Evolutionary conservation across 2,113 vertebrate species (phyloP).

Genomic region (Empidonax alnorum): DNA sequence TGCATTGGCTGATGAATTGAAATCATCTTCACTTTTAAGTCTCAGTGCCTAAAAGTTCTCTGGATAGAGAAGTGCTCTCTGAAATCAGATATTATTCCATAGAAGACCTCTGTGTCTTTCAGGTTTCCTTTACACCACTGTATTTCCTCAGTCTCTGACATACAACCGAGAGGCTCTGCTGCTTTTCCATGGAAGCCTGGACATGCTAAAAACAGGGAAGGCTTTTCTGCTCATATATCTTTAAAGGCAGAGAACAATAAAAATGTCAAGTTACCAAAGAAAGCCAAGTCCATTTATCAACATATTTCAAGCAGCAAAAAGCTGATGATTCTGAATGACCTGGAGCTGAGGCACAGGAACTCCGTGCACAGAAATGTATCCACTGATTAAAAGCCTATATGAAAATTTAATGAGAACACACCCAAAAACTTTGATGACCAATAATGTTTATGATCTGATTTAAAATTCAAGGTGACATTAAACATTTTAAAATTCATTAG

Average conservation of each 20-base stretch:
- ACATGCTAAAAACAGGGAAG: background rate
- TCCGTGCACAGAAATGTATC: background rate
- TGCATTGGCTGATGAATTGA: background rate
- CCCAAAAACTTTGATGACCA: background rate
- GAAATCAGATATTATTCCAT: background rate
- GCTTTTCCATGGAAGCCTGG: background rate
- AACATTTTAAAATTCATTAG: background rate
- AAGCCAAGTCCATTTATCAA: background rate
- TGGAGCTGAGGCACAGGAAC: background rate
- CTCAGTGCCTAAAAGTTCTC: background rate
- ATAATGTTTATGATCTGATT: background rate
- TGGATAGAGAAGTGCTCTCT: background rate
- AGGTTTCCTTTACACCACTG: background rate
- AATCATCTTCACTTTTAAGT: background rate
- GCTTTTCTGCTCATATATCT: background rate
- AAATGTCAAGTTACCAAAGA: background rate
- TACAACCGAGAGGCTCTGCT: background rate
- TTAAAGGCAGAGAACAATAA: background rate
- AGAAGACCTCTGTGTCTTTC: background rate
- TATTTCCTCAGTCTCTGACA: background rate
- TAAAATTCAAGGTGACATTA: slow-evolving; percentile 3
- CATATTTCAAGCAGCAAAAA: background rate
- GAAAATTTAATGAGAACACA: background rate
- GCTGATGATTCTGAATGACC: background rate
- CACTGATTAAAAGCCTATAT: background rate